phyloP scores from a whole-genome alignment of 2,888 invertebrate species.

The Tachina lurida region DNA sequence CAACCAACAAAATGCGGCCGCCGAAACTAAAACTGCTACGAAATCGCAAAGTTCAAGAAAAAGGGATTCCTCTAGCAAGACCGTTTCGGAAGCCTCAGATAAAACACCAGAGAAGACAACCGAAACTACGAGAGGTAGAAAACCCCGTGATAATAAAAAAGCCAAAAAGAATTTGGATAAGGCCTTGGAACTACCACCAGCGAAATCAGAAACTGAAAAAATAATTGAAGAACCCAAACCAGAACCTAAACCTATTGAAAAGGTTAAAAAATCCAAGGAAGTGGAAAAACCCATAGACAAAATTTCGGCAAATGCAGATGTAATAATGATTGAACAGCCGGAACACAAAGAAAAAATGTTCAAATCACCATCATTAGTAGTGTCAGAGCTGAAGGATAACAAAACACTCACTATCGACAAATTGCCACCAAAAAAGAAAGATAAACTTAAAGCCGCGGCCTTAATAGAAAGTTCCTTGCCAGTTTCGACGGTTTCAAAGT shows the following conservation, averaged over 20 bases:
- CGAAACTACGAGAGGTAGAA: slow-evolving; percentile 55
- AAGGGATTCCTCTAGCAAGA: slow-evolving; percentile 49
- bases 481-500: background rate
- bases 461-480: slow-evolving; percentile 33
- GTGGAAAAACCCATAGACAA: slow-evolving; percentile 49
- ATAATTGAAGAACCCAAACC: slow-evolving; percentile 23
- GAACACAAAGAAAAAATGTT: slow-evolving; percentile 59
- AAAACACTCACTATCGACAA: slow-evolving; percentile 60
- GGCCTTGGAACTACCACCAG: slow-evolving; percentile 71
- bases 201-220: slow-evolving; percentile 68
- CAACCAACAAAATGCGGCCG: slow-evolving; percentile 74
- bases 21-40: slow-evolving; percentile 81
- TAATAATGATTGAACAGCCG: slow-evolving; percentile 19
- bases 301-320: slow-evolving; percentile 22
- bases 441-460: slow-evolving; percentile 73
- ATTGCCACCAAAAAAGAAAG: slow-evolving; percentile 69
- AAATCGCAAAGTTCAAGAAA: slow-evolving; percentile 83
- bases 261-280: slow-evolving; percentile 24
- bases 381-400: slow-evolving; percentile 57
- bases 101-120: slow-evolving; percentile 74
- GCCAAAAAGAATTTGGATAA: slow-evolving; percentile 67
- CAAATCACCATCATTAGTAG: slow-evolving; percentile 25
- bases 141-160: slow-evolving; percentile 64
- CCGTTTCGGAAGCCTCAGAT: slow-evolving; percentile 67
- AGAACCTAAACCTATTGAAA: slow-evolving; percentile 23